These are phyloP conservation scores for Drosophila longiperda DNA, from an alignment of 2,888 invertebrate genomes.

Conservation along the genomic window DNA sequence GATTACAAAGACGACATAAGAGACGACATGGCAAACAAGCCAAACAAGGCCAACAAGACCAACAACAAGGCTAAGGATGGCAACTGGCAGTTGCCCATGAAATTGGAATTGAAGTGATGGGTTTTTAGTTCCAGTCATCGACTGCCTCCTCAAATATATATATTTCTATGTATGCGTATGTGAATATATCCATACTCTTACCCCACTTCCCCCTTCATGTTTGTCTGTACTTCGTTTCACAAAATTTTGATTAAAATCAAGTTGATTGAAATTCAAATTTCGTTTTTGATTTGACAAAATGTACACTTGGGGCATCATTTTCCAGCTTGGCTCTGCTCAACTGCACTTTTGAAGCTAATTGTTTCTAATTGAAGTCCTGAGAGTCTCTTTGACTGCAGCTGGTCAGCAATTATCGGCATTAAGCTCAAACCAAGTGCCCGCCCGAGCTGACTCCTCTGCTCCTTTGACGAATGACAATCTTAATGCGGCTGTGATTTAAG, in stretches of 20 bases:
- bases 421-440: background rate
- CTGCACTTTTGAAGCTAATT: constrained; percentile 65
- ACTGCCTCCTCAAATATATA: constrained; percentile 42
- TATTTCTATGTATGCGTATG: constrained; percentile 24
- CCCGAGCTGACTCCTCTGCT: too few relatives aligned
- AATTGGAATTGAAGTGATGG: constrained; percentile 53
- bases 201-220: background rate
- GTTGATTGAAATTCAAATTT: constrained; percentile 77
- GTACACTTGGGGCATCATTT: constrained; percentile 29
- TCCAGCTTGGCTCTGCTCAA: constrained; percentile 23
- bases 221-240: constrained; percentile 57
- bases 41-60: too few relatives aligned
- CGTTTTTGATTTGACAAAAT: constrained; percentile 75
- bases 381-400: constrained; percentile 24
- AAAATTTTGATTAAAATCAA: constrained; percentile 78
- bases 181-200: background rate
- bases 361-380: constrained; percentile 60
- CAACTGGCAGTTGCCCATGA: constrained; percentile 55
- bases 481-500: background rate
- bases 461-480: constrained; percentile 5
- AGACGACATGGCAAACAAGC: constrained; percentile 4
- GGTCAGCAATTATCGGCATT: constrained; percentile 25
- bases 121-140: constrained; percentile 48
- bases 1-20: constrained; percentile 48
- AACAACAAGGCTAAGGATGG: constrained; percentile 9